phyloP scores from a whole-genome alignment of 2,797 vertebrate genomes.

The Cryptoprocta ferox region DNA sequence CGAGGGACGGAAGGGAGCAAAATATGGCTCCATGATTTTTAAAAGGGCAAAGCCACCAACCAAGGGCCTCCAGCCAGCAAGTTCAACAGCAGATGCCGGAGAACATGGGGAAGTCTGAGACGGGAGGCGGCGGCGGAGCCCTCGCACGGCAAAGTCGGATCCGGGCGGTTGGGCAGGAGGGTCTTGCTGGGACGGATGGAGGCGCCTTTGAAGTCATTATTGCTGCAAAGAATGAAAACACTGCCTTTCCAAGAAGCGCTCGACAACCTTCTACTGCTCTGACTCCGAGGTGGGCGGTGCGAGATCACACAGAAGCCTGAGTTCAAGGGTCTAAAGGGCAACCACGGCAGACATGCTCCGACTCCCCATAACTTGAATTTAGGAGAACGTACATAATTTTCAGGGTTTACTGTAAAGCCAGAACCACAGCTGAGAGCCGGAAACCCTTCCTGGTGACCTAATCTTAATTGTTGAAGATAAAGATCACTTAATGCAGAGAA shows the following conservation, averaged over 20 bases:
- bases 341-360: background rate
- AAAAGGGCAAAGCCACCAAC: constrained; percentile 31
- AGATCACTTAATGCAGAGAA: background rate
- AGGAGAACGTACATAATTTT: background rate
- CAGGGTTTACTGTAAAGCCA: background rate
- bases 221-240: background rate
- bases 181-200: background rate
- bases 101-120: background rate
- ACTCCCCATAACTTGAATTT: background rate
- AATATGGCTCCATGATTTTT: background rate
- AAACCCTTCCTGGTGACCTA: background rate
- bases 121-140: background rate
- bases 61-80: background rate
- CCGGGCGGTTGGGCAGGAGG: background rate
- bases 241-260: constrained; percentile 44
- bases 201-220: background rate
- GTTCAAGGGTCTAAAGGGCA: background rate
- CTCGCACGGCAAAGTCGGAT: background rate
- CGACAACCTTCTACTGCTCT: background rate
- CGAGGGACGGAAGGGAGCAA: constrained; percentile 5
- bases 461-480: background rate
- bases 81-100: background rate
- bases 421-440: background rate
- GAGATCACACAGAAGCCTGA: background rate
- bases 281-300: no score